Conservation (phyloP, 2,888 invertebrate species). For the Hemistola chrysoprasaria region DNA sequence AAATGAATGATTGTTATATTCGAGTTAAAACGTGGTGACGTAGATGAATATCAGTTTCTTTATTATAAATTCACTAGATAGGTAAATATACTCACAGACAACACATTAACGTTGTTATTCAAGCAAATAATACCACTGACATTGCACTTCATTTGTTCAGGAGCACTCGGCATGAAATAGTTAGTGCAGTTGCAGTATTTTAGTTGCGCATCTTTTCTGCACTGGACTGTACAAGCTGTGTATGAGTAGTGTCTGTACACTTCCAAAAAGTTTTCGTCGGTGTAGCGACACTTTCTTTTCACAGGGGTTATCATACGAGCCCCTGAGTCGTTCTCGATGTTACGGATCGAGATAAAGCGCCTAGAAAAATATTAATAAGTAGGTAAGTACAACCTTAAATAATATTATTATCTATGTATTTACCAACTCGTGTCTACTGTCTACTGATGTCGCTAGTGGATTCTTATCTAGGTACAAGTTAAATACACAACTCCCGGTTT, state of each 20-base stretch:
- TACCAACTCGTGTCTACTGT: no score
- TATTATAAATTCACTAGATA: no score
- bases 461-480: no score
- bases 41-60: no score
- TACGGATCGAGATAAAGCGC: slow-evolving; percentile 79
- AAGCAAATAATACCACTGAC: slow-evolving; percentile 85
- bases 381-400: no score
- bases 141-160: slow-evolving; percentile 81
- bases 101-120: slow-evolving; percentile 82
- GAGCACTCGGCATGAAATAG: slow-evolving; percentile 86
- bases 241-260: slow-evolving; percentile 86
- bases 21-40: no score
- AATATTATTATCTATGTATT: no score
- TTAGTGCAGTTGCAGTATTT: slow-evolving; percentile 86
- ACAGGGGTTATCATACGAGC: slow-evolving; percentile 83
- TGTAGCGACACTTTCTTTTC: slow-evolving; percentile 89
- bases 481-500: no score
- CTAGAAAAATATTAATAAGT: no score
- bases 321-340: slow-evolving; percentile 87
- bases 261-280: slow-evolving; percentile 82
- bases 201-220: slow-evolving; percentile 86
- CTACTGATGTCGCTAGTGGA: no score
- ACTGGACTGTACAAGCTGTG: slow-evolving; percentile 88
- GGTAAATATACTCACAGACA: slow-evolving; percentile 81
- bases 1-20: no score